A percentile compares a stretch with the other conserved stretches of the same genome.
These are phyloP conservation scores for Hydropsyche betteni DNA, from an alignment of 2,888 invertebrate species.

Conservation along the genomic window DNA sequence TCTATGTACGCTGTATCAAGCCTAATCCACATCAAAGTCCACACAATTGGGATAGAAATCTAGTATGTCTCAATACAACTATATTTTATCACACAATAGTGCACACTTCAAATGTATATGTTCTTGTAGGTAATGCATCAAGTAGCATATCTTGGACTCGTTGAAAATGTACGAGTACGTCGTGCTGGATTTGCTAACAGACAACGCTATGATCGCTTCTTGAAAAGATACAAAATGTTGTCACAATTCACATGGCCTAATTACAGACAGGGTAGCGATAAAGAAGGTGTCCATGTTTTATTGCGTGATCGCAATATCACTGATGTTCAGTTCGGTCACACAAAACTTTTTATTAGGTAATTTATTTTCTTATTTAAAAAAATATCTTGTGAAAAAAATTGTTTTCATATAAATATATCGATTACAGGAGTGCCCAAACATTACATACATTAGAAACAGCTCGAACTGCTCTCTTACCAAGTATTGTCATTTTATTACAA, in stretches of 20 bases:
- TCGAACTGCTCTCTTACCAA: slow-evolving; percentile 87
- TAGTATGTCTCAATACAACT: slow-evolving; percentile 61
- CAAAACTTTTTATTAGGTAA: slow-evolving; percentile 92
- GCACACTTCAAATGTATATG: slow-evolving; percentile 54
- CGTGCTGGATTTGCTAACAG: slow-evolving; percentile 98
- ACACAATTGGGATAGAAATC: slow-evolving; percentile 83
- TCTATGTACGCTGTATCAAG: slow-evolving; percentile 97
- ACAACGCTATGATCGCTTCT: slow-evolving; percentile 91
- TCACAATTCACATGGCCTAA: slow-evolving; percentile 97
- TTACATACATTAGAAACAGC: slow-evolving; percentile 89
- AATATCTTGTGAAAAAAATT: not conserved
- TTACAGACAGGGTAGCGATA: slow-evolving; percentile 79
- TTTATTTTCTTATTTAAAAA: not conserved
- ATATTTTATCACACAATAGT: slow-evolving; percentile 57
- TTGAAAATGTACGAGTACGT: slow-evolving; percentile 95
- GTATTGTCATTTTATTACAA: slow-evolving; percentile 91
- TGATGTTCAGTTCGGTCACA: slow-evolving; percentile 94
- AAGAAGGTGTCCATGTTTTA: slow-evolving; percentile 86
- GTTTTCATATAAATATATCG: not conserved
- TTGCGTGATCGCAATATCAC: slow-evolving; percentile 79
- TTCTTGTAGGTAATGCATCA: slow-evolving; percentile 69
- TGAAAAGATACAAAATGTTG: slow-evolving; percentile 96
- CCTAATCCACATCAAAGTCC: slow-evolving; percentile 95
- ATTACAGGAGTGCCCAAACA: slow-evolving; percentile 78
- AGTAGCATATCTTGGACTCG: slow-evolving; percentile 86